Conservation (phyloP, 2,888 invertebrate species). For the Plebejus anna region DNA sequence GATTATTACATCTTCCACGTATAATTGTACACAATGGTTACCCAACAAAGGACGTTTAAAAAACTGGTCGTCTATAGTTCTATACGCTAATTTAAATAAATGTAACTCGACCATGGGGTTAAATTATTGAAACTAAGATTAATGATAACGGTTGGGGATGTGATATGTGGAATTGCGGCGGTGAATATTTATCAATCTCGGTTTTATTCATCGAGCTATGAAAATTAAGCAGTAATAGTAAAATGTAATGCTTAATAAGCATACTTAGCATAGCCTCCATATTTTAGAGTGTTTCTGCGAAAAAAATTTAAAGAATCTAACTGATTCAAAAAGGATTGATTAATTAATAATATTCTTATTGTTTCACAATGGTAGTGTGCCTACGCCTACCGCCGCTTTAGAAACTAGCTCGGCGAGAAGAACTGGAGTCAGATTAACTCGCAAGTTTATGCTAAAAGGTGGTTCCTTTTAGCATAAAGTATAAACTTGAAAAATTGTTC, state of each 20-base stretch:
- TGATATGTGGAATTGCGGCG: conserved; percentile 48
- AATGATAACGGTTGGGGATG: conserved; percentile 66
- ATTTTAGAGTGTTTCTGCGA: too few species aligned
- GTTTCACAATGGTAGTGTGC: too few species aligned
- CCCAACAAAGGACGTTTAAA: conserved; percentile 63
- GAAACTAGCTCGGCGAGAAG: too few species aligned
- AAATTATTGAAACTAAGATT: conserved; percentile 80
- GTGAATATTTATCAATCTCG: conserved; percentile 57
- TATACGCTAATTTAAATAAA: conserved; percentile 72
- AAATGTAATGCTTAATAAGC: too few species aligned
- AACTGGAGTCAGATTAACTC: too few species aligned
- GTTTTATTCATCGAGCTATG: neutral
- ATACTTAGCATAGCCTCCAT: neutral
- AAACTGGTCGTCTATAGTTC: conserved; percentile 48
- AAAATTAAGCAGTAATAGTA: neutral
- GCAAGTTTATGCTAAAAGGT: too few species aligned
- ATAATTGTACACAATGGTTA: conserved; percentile 76
- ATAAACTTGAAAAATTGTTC: neutral
- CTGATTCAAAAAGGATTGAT: too few species aligned
- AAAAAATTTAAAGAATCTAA: too few species aligned
- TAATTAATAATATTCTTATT: too few species aligned
- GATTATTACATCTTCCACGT: conserved; percentile 77
- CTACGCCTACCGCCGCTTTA: too few species aligned
- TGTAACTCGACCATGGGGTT: conserved; percentile 66
- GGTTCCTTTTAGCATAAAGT: neutral